These are phyloP conservation scores for Lithophane socia DNA, from an alignment of 2,888 invertebrate species.

Conservation along the genomic window DNA sequence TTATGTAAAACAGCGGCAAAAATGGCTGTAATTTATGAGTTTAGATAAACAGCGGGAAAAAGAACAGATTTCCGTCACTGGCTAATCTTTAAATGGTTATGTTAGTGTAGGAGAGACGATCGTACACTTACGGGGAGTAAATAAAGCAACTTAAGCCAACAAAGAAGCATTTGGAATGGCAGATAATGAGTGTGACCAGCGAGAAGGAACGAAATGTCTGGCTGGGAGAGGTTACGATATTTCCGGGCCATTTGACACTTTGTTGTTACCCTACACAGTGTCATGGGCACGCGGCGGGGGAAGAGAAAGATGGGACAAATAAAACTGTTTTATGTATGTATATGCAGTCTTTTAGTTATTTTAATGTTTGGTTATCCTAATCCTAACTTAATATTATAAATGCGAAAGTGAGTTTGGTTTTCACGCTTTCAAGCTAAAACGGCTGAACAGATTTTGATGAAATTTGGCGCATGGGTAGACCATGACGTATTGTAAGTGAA, in stretches of 20 bases:
- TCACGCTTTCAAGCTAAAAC: too few species aligned
- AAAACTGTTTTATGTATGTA: conserved; percentile 59
- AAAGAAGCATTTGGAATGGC: conserved; percentile 84
- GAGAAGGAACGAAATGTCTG: conserved; percentile 87
- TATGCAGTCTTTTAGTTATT: conserved; percentile 30
- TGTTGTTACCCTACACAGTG: conserved; percentile 86
- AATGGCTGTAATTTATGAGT: conserved; percentile 42
- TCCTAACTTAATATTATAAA: too few species aligned
- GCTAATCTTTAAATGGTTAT: conserved; percentile 50
- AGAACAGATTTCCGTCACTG: conserved; percentile 43
- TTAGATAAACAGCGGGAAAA: conserved; percentile 35
- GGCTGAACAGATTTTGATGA: too few species aligned
- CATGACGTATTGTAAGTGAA: too few species aligned
- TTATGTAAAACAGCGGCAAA: conserved; percentile 55
- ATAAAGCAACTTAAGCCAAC: conserved; percentile 87
- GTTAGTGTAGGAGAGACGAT: conserved; percentile 47
- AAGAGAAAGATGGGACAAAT: conserved; percentile 68
- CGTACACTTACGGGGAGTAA: conserved; percentile 73
- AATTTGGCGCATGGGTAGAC: too few species aligned
- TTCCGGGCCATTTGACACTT: conserved; percentile 88
- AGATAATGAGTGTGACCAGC: conserved; percentile 88
- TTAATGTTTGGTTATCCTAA: conserved; percentile 21
- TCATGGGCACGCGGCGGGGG: conserved; percentile 78
- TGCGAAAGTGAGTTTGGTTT: too few species aligned
- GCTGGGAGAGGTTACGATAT: conserved; percentile 85